Evolutionary conservation across 1,140 invertebrate species (phyloP).

Genomic region (Musca vetustissima): DNA sequence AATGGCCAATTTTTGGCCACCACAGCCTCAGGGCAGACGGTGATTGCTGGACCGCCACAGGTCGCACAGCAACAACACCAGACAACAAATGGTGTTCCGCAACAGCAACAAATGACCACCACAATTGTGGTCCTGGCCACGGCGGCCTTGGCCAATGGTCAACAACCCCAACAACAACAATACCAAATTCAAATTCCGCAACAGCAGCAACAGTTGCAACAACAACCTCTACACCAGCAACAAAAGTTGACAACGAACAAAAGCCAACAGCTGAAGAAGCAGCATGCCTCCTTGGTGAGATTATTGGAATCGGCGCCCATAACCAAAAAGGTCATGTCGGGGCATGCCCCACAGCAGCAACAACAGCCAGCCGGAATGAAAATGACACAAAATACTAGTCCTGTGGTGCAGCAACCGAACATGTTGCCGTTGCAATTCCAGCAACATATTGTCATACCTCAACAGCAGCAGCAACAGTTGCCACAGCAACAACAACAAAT

Average conservation of each 20-base stretch:
- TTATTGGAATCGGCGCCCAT: conserved; percentile 52
- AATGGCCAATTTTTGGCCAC: too few relatives aligned
- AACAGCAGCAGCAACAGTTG: conserved; percentile 45
- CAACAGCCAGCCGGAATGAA: too few relatives aligned
- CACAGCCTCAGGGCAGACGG: too few relatives aligned
- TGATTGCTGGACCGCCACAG: too few relatives aligned
- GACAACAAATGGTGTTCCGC: conserved; percentile 35
- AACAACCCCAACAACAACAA: conserved; percentile 28
- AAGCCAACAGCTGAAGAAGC: conserved; percentile 51
- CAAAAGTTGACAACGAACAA: conserved; percentile 31
- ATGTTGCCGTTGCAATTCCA: background rate
- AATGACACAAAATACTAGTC: conserved; percentile 9
- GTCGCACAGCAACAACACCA: conserved; percentile 30
- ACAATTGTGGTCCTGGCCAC: conserved; percentile 43
- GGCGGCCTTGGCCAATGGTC: conserved; percentile 15
- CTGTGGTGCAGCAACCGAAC: background rate
- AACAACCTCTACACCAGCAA: conserved; percentile 22
- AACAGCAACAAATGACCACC: conserved; percentile 40
- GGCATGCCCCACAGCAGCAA: background rate
- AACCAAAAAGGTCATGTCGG: conserved; percentile 28
- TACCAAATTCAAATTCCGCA: background rate
- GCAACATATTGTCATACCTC: conserved; percentile 35
- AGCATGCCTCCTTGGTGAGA: conserved; percentile 53
- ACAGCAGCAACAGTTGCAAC: conserved; percentile 26
- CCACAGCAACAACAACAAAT: conserved; percentile 41